Evolutionary conservation across 2,888 invertebrate genomes (phyloP).

Genomic region (Lasioglossum leucozonium): DNA sequence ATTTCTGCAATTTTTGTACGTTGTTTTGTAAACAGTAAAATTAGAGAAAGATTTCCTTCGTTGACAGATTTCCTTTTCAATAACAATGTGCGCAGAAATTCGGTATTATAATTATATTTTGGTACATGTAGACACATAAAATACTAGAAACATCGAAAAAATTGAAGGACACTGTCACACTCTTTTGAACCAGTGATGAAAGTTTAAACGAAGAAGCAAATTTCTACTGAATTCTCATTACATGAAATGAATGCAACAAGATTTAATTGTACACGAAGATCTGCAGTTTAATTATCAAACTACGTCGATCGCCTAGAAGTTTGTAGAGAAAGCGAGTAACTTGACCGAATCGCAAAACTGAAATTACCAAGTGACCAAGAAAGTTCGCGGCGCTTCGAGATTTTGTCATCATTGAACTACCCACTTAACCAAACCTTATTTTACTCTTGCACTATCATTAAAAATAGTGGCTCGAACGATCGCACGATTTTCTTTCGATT

Average conservation of each 20-base stretch:
- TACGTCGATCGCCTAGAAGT: neutral
- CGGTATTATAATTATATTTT: too few relatives aligned
- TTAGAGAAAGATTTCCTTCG: neutral
- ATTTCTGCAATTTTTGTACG: too few relatives aligned
- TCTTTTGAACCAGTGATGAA: too few relatives aligned
- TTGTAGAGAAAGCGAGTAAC: neutral
- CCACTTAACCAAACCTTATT: neutral
- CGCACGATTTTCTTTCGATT: neutral
- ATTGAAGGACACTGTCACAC: too few relatives aligned
- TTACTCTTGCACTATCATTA: neutral
- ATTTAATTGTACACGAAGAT: neutral
- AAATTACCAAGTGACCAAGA: neutral
- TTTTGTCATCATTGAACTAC: neutral
- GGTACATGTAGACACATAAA: too few relatives aligned
- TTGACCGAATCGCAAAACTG: neutral
- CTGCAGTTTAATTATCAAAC: neutral
- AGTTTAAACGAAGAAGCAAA: neutral
- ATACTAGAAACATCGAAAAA: too few relatives aligned
- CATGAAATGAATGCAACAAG: neutral
- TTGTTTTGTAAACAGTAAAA: neutral
- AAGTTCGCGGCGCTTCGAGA: neutral
- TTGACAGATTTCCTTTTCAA: neutral
- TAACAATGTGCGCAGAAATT: too few relatives aligned
- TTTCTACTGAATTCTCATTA: neutral
- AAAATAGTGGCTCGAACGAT: neutral